These are phyloP conservation scores for Chaenocephalus aceratus DNA, from an alignment of 2,113 vertebrate species.

Conservation along the genomic window DNA sequence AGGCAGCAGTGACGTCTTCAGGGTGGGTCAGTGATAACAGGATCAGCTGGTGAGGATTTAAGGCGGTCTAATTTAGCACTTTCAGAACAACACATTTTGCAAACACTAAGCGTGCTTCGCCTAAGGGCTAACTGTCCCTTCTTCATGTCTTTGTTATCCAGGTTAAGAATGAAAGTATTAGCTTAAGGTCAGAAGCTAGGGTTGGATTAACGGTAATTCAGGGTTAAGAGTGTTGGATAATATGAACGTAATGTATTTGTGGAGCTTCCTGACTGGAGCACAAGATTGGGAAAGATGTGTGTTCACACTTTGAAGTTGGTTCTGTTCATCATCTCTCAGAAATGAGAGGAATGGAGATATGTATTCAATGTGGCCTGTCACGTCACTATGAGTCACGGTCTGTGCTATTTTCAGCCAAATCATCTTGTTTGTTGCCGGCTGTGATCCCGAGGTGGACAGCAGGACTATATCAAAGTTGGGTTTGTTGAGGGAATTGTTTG, in stretches of 20 bases:
- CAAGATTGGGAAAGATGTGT: slow-evolving; percentile 9
- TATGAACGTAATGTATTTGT: slow-evolving; percentile 24
- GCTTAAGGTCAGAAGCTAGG: slow-evolving; percentile 14
- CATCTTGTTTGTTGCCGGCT: slow-evolving; percentile 33
- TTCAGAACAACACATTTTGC: slow-evolving; percentile 20
- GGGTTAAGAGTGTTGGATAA: slow-evolving; percentile 9
- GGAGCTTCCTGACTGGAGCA: neutral
- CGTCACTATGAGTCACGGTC: slow-evolving; percentile 48
- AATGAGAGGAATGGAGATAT: slow-evolving; percentile 39
- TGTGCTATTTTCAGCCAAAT: slow-evolving; percentile 49
- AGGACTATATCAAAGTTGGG: slow-evolving; percentile 1
- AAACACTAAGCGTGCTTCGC: slow-evolving; percentile 16
- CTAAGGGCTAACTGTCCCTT: neutral
- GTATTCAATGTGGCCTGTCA: slow-evolving; percentile 50
- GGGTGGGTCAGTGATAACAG: slow-evolving; percentile 42
- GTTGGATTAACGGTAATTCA: slow-evolving; percentile 8
- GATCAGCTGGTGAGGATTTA: slow-evolving; percentile 60
- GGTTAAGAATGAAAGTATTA: slow-evolving; percentile 42
- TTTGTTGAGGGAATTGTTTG: slow-evolving; percentile 31
- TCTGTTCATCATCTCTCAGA: slow-evolving; percentile 30
- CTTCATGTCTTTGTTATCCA: slow-evolving; percentile 20
- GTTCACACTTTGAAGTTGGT: slow-evolving; percentile 28
- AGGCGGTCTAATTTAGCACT: slow-evolving; percentile 53
- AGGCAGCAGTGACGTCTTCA: slow-evolving; percentile 36
- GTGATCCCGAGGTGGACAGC: slow-evolving; percentile 24